phyloP scores from a whole-genome alignment of 2,888 invertebrate species.

The Macaria notata region DNA sequence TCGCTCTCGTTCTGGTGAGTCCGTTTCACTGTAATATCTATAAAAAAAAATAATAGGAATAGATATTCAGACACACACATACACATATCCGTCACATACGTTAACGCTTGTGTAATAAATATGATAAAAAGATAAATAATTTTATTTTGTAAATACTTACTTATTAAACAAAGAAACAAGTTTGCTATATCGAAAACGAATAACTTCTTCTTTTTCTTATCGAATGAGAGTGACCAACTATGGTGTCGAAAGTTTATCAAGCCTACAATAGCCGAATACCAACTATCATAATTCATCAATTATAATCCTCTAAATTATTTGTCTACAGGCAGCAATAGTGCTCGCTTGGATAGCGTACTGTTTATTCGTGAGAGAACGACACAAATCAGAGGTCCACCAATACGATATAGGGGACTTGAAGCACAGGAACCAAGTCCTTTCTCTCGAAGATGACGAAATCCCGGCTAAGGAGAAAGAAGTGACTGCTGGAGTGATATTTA shows the following conservation, averaged over 20 bases:
- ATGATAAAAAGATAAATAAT: no score
- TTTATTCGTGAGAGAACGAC: conserved; percentile 69
- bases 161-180: no score
- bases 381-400: conserved; percentile 61
- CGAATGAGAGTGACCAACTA: no score
- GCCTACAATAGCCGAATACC: no score
- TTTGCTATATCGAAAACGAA: no score
- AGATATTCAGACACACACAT: no score
- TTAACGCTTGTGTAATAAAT: no score
- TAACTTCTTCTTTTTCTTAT: no score
- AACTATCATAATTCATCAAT: neutral
- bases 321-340: conserved; percentile 58
- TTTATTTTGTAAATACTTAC: no score
- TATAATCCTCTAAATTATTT: neutral
- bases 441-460: conserved; percentile 44
- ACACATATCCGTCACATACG: no score
- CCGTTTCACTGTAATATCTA: neutral
- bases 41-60: neutral
- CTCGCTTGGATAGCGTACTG: conserved; percentile 69
- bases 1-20: conserved; percentile 70
- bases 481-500: conserved; percentile 60
- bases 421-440: conserved; percentile 50
- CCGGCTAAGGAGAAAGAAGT: conserved; percentile 40
- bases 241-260: no score
- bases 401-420: conserved; percentile 62